Conservation (phyloP, 2,113 vertebrate genomes). For the Clarias batrachus region DNA sequence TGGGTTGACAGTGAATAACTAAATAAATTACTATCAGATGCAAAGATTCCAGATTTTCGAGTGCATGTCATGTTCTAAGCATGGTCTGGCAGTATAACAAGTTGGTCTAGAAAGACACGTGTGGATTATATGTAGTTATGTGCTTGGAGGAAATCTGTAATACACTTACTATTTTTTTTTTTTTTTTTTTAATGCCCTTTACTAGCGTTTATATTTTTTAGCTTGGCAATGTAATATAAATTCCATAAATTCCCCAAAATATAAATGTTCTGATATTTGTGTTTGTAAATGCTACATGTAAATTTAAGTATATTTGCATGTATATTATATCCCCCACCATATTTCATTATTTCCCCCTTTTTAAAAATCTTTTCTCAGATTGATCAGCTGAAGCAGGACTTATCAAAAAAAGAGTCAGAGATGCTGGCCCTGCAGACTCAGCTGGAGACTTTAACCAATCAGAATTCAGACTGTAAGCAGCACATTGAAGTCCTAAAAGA, state of each 20-base stretch:
- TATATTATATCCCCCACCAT: not conserved
- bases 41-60: too few species aligned
- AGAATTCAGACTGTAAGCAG: constrained; percentile 98
- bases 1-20: too few species aligned
- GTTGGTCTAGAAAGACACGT: not conserved
- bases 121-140: not conserved
- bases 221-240: not conserved
- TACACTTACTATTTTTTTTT: too few species aligned
- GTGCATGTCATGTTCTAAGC: too few species aligned
- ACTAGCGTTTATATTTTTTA: not conserved
- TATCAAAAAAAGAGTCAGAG: constrained; percentile 95
- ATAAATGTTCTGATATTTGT: not conserved
- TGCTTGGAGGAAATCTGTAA: not conserved
- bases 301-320: not conserved
- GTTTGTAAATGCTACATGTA: not conserved
- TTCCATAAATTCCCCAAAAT: too few species aligned
- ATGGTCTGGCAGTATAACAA: too few species aligned
- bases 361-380: constrained; percentile 73
- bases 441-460: constrained; percentile 96
- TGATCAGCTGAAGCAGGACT: constrained; percentile 92
- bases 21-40: too few species aligned
- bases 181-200: not conserved
- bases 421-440: constrained; percentile 98
- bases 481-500: constrained; percentile 99
- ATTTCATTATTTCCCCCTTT: not conserved